These are phyloP conservation scores for Leucophenga maculata DNA, from an alignment of 2,888 invertebrate species.

Conservation along the genomic window DNA sequence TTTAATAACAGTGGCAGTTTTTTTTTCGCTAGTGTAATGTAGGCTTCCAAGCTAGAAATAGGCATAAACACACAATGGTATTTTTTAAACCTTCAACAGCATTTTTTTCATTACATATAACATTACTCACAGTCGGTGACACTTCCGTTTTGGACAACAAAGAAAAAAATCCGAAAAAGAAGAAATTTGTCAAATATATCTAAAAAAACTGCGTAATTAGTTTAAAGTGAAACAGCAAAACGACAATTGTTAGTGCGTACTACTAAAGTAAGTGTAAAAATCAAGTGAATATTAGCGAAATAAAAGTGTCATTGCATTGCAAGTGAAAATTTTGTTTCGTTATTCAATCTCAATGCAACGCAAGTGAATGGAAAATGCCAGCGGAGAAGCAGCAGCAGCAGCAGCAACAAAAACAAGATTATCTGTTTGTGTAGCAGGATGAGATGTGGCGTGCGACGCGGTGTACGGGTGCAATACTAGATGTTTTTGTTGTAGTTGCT, in stretches of 20 bases:
- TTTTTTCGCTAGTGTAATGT: too few relatives aligned
- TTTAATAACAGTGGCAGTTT: too few relatives aligned
- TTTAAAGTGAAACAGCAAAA: neutral
- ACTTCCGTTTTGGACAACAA: conserved; percentile 2
- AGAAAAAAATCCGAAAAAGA: neutral
- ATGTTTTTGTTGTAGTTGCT: conserved; percentile 4
- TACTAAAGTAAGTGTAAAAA: neutral
- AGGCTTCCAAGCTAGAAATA: too few relatives aligned
- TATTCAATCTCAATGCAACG: neutral
- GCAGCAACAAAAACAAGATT: conserved; percentile 16
- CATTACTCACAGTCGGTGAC: too few relatives aligned
- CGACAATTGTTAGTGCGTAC: neutral
- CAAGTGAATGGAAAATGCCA: conserved; percentile 9
- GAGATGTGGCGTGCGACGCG: neutral
- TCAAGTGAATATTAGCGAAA: neutral
- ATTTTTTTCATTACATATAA: too few relatives aligned
- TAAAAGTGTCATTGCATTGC: neutral
- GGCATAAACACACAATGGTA: too few relatives aligned
- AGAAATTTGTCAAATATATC: neutral
- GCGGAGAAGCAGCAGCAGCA: neutral
- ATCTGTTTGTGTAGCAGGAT: neutral
- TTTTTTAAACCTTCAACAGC: too few relatives aligned
- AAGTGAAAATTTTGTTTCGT: neutral
- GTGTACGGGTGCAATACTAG: conserved; percentile 8
- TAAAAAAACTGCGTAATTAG: conserved; percentile 2